Base-by-base conservation (phyloP, 2,797 vertebrate species). In the Chelonia mydas region DNA sequence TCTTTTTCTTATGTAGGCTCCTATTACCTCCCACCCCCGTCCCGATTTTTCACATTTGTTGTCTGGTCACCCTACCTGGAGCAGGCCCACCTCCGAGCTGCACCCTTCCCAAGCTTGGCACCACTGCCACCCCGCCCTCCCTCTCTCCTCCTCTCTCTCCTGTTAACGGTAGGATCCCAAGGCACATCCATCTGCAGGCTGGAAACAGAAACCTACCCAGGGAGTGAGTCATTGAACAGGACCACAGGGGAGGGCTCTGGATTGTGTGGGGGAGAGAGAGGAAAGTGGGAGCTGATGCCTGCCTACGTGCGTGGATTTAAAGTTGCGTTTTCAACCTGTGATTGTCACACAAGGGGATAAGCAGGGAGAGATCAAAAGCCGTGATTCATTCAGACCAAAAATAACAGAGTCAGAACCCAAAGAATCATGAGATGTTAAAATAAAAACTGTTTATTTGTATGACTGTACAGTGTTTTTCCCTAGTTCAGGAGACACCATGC, bases 311-410 rank as follows among this genome's bases (percentile, higher is more conserved):
- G 90, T 97, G 95, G 90, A 92, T 90, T 91, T 90, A 82, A 83
- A 77, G 94, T 95, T 93, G 97, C 90, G 91, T 87, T 97, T 90
- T 88, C 92, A 97, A 93, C 87, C 95, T 94, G 89, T 96, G 97
- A 97, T 97, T 97, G 96, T 94, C 94, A 94, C 90, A 92, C 95
- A 97, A 97, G 97, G 92, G 96, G 96, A 96, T 96, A 96, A 96
- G 96, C 94, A 91, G 88, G 5, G 86, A 41, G 94, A 94, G 94
- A 96, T 96, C 94, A 92, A 96, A 93, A 96, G 96, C 87, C 94
- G 31, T 97, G 97, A 97, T 96, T 97, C 97, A 97, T 47, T 96
- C 94, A 93, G 95, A 94, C 95, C 94, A 89, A 90, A 96, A 97
- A 74, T 2, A 89, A 93, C 96, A 41, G 97, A 97, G 86, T 97